These are phyloP conservation scores for Apocheima hispidaria DNA, from an alignment of 2,888 invertebrate species.

Conservation along the genomic window DNA sequence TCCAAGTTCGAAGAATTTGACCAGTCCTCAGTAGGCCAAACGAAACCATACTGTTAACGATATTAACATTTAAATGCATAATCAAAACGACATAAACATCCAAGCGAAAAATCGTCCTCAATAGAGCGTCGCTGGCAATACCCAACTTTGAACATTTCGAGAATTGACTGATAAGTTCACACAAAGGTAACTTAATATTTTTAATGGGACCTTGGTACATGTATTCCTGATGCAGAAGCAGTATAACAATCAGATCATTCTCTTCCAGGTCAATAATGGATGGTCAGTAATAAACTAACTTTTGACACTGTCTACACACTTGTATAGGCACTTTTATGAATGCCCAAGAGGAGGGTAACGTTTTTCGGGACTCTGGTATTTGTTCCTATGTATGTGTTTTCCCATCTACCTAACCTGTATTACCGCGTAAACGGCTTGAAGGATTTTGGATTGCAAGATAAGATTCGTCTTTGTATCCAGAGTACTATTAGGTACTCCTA, in stretches of 20 bases:
- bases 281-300: not conserved
- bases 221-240: too few relatives aligned
- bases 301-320: not conserved
- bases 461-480: too few relatives aligned
- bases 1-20: conserved; percentile 38
- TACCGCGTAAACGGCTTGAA: too few relatives aligned
- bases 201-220: too few relatives aligned
- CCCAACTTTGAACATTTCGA: conserved; percentile 23
- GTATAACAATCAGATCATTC: too few relatives aligned
- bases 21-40: conserved; percentile 42
- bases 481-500: too few relatives aligned
- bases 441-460: too few relatives aligned
- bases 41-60: conserved; percentile 38
- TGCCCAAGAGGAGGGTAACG: too few relatives aligned
- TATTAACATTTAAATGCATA: conserved; percentile 47
- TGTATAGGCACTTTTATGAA: too few relatives aligned
- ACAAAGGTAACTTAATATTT: not conserved
- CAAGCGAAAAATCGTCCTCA: conserved; percentile 46
- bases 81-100: conserved; percentile 48
- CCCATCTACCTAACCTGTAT: too few relatives aligned
- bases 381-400: too few relatives aligned
- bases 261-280: not conserved
- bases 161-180: conserved; percentile 9
- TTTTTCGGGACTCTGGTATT: too few relatives aligned
- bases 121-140: conserved; percentile 37